Conservation (phyloP, 2,113 vertebrate genomes). For the Marmota monax region DNA sequence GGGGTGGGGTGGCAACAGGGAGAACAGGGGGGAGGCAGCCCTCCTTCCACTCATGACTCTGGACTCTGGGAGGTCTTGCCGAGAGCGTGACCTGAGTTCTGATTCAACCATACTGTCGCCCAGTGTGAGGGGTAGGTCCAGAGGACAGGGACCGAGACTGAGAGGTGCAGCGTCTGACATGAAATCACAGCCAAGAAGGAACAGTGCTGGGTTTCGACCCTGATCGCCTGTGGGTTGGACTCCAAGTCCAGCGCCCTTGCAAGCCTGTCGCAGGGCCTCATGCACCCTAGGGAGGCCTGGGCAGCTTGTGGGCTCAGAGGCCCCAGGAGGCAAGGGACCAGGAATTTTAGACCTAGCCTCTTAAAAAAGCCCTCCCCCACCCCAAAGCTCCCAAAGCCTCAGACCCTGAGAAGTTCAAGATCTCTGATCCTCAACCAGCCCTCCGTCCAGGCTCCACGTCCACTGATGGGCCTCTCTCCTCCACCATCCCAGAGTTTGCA, state of each 20-base stretch:
- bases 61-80: not conserved
- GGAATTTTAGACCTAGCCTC: not conserved
- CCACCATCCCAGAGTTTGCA: not conserved
- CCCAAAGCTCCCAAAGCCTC: not conserved
- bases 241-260: not conserved
- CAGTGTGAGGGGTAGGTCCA: accelerated
- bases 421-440: no score
- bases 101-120: not conserved
- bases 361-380: not conserved
- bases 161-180: no score
- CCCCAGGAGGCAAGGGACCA: not conserved
- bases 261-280: no score
- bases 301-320: not conserved
- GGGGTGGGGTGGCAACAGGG: not conserved
- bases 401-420: not conserved
- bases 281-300: no score
- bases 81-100: no score
- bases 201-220: not conserved
- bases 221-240: no score
- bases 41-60: no score
- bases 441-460: not conserved
- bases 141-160: not conserved
- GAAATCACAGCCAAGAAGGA: not conserved
- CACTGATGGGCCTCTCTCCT: not conserved
- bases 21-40: not conserved